These are phyloP conservation scores for Furnarius figulus DNA, from an alignment of 2,113 vertebrate species.

Conservation along the genomic window DNA sequence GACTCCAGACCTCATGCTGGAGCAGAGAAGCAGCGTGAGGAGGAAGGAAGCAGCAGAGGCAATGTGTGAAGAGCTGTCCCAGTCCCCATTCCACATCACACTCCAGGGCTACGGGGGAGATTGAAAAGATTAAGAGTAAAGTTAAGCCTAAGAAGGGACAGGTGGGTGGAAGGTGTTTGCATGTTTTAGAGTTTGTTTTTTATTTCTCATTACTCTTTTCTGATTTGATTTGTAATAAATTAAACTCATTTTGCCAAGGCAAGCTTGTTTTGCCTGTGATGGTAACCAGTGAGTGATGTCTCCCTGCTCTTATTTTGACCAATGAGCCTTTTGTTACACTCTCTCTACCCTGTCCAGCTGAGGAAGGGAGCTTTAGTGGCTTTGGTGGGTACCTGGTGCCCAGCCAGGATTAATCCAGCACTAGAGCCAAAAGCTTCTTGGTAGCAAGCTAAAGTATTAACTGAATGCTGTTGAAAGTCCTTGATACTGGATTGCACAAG, in stretches of 20 bases:
- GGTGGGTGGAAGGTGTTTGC: background rate
- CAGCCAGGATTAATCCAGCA: background rate
- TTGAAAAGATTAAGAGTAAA: background rate
- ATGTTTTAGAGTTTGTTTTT: background rate
- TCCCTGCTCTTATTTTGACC: background rate
- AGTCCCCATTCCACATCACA: background rate
- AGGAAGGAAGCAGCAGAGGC: background rate
- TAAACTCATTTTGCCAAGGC: background rate
- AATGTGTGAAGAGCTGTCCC: background rate
- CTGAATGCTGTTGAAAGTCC: background rate
- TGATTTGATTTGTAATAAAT: background rate
- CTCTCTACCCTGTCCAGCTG: background rate
- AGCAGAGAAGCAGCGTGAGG: background rate
- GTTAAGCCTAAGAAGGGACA: background rate
- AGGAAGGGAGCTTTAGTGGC: background rate
- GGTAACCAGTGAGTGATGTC: background rate
- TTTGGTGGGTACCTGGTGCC: background rate
- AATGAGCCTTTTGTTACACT: background rate
- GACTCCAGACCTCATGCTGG: background rate
- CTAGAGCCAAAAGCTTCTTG: background rate
- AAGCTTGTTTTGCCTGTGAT: fast-evolving
- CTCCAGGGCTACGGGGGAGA: background rate
- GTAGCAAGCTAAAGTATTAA: background rate
- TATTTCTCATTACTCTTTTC: background rate
- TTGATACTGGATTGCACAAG: background rate